Evolutionary conservation across 2,888 invertebrate species (phyloP).

Genomic region (Troides oblongomaculatus): DNA sequence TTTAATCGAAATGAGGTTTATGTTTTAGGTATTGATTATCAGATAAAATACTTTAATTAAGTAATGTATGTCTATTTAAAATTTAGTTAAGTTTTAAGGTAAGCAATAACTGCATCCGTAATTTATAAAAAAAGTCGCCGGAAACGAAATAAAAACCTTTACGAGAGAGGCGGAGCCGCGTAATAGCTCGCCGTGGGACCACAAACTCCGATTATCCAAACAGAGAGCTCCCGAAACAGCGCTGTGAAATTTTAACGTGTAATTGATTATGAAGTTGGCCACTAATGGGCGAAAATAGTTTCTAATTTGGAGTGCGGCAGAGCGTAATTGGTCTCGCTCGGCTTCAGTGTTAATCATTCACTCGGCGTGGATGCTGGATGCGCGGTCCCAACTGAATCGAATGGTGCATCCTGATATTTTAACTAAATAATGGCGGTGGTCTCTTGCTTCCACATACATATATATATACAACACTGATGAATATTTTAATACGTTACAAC

Average conservation of each 20-base stretch:
- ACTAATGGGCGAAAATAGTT: slow-evolving; percentile 78
- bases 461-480: neutral
- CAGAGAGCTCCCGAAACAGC: slow-evolving; percentile 72
- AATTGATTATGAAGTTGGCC: slow-evolving; percentile 79
- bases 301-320: slow-evolving; percentile 74
- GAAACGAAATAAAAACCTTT: slow-evolving; percentile 71
- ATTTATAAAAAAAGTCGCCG: slow-evolving; percentile 51
- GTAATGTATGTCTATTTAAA: neutral
- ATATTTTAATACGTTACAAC: slow-evolving; percentile 25
- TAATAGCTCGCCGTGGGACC: slow-evolving; percentile 76
- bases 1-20: neutral
- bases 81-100: neutral
- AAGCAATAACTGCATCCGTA: slow-evolving; percentile 56
- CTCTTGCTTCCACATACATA: slow-evolving; percentile 1
- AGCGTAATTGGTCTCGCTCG: slow-evolving; percentile 72
- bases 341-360: slow-evolving; percentile 73
- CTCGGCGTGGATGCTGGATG: slow-evolving; percentile 47
- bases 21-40: neutral
- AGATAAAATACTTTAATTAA: neutral
- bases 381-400: slow-evolving; percentile 49
- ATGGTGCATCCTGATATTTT: slow-evolving; percentile 54
- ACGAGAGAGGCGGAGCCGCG: slow-evolving; percentile 58
- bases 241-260: slow-evolving; percentile 75
- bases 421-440: slow-evolving; percentile 30
- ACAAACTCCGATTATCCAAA: slow-evolving; percentile 78